Evolutionary conservation across 2,113 vertebrate species (phyloP).

Genomic region (Prolemur simus): DNA sequence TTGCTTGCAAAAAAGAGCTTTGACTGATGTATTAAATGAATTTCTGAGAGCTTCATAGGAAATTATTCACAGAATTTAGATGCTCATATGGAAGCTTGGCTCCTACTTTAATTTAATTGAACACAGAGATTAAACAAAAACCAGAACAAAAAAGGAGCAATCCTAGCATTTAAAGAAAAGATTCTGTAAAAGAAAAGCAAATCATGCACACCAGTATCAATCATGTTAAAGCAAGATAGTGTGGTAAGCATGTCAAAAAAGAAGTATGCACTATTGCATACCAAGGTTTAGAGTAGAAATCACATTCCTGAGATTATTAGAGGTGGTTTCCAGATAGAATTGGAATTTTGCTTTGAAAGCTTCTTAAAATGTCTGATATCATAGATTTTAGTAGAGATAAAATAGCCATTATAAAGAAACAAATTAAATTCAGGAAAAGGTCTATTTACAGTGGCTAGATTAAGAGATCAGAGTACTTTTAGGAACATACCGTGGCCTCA

Average conservation of each 20-base stretch:
- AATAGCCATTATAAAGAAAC: not conserved
- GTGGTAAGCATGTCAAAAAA: not conserved
- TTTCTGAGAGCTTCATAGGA: not conserved
- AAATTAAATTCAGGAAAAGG: not conserved
- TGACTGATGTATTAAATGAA: not conserved
- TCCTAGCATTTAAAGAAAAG: not conserved
- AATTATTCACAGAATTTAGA: not conserved
- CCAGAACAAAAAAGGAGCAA: not conserved
- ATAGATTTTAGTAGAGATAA: not conserved
- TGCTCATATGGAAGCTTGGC: not conserved
- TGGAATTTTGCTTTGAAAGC: not conserved
- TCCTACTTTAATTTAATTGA: slow-evolving; percentile 13
- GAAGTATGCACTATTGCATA: no score
- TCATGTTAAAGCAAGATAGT: not conserved
- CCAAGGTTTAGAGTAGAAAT: not conserved
- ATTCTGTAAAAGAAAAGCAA: not conserved
- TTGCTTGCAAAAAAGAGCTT: not conserved
- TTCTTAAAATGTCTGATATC: not conserved
- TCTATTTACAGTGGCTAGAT: not conserved
- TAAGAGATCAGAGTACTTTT: not conserved
- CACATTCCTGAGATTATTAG: not conserved
- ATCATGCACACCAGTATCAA: not conserved
- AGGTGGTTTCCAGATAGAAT: not conserved
- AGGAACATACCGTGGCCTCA: not conserved
- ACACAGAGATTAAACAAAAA: not conserved